Base-by-base conservation (phyloP, 1,140 invertebrate species). In the Sinonovacula constricta region DNA sequence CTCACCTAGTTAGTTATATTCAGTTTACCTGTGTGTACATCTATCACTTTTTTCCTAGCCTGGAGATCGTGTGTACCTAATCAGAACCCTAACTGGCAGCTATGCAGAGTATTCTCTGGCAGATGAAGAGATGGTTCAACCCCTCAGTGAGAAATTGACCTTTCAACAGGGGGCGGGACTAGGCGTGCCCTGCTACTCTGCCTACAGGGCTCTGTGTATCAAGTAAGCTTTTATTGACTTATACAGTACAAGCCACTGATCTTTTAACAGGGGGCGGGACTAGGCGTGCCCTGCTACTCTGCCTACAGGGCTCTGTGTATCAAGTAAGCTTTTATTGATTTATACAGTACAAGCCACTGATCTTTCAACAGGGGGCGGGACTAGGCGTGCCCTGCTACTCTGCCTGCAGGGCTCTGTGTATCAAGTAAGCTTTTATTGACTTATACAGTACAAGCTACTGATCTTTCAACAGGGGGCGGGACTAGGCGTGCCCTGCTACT, bases 301-400 rank as follows among this genome's bases (percentile, higher is more conserved):
- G 92, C 92, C 0, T 92, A 92, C 77, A 87, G 92, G 82, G 92
- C 92, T 4, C 75, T 93, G 0, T 82, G 92, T 69, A 83, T 87
- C 22, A 91, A 90, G 93, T 93, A 90, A 87, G 83, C 67, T n/a
- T n/a, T n/a, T n/a, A n/a, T n/a, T n/a, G n/a, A n/a, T n/a, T n/a
- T n/a, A n/a, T n/a, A n/a, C n/a, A n/a, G n/a, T n/a, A n/a, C n/a
- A n/a, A 80, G 39, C 33, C 65, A 7, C 81, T 94, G 30, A 85
- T 79, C 7, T 94, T 92, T 81, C 82, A 87, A n/a, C 88, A 94
- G 85, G 93, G 93, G 45, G 92, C 93, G 12, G 88, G 89, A 18
- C 70, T 94, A 31, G 93, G 93, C 30, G 87, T 93, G 24, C 92
- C 93, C 0, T 94, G 93, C 86, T 93, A 92, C 84, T 93, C 93